Percentiles rank a stretch among this genome's conserved stretches.
These are phyloP conservation scores for Chrysomela aeneicollis DNA, from an alignment of 2,888 invertebrate species.

Conservation along the genomic window DNA sequence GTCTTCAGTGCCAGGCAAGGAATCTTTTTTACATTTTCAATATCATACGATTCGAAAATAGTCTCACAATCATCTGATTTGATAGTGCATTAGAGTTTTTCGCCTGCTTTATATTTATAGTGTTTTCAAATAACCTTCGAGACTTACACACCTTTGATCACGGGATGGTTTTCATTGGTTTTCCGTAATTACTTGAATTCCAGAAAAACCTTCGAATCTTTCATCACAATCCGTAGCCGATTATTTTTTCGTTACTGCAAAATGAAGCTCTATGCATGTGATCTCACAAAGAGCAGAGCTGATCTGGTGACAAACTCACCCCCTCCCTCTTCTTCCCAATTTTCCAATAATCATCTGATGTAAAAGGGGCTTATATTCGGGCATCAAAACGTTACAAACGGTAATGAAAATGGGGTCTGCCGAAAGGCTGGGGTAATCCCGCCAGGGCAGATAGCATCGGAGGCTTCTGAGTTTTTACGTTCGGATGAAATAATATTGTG, in stretches of 20 bases:
- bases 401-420: conserved; percentile 56
- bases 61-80: no score
- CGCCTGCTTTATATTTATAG: no score
- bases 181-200: no score
- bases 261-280: neutral
- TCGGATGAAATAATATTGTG: conserved; percentile 59
- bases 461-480: conserved; percentile 58
- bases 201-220: neutral
- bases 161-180: no score
- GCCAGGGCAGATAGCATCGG: conserved; percentile 52
- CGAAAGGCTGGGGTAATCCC: conserved; percentile 46
- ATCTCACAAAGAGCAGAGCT: conserved; percentile 7
- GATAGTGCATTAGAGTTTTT: neutral
- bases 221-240: neutral
- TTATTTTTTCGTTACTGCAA: neutral
- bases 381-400: conserved; percentile 51
- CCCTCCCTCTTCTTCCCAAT: conserved; percentile 15
- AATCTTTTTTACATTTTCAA: no score
- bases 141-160: no score
- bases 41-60: no score
- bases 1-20: no score
- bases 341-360: conserved; percentile 33
- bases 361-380: conserved; percentile 23
- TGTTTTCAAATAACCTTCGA: no score
- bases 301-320: conserved; percentile 6